A percentile compares a stretch with the other conserved stretches of the same genome.
Conservation (phyloP, 92 coral and sea anemone genomes). For the Porites cylindrica region DNA sequence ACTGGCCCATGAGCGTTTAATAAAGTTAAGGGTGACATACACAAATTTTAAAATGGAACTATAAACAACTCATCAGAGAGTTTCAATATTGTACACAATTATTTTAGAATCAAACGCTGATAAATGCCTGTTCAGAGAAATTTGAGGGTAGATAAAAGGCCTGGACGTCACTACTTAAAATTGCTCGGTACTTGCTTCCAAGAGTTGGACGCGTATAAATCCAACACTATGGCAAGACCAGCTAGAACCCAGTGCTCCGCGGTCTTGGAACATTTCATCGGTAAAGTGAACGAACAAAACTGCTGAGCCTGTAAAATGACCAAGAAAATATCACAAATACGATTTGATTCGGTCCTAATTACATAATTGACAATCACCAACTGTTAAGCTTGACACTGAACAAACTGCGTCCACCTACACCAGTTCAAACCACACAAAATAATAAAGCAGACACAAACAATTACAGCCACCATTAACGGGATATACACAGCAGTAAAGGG, state of each 20-base stretch:
- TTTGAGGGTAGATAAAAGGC: not conserved
- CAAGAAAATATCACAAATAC: not conserved
- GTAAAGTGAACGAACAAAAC: constrained; percentile 77
- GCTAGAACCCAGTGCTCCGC: constrained; percentile 83
- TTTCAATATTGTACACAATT: too few relatives aligned
- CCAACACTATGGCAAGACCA: constrained; percentile 80
- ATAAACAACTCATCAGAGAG: too few relatives aligned
- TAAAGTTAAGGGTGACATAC: not conserved
- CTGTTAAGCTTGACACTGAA: too few relatives aligned
- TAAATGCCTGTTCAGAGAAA: not conserved
- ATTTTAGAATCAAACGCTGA: too few relatives aligned
- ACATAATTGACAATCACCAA: too few relatives aligned
- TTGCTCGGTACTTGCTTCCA: constrained; percentile 81
- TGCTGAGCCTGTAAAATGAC: constrained; percentile 79
- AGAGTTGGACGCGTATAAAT: constrained; percentile 26
- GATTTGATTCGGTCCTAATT: too few relatives aligned
- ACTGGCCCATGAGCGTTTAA: too few relatives aligned
- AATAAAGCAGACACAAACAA: too few relatives aligned
- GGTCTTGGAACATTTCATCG: constrained; percentile 74
- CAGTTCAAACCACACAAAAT: too few relatives aligned
- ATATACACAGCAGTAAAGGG: too few relatives aligned
- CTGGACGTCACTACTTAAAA: constrained; percentile 19
- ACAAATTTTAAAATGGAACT: not conserved
- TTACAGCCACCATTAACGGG: too few relatives aligned
- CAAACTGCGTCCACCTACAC: too few relatives aligned